Percentiles rank a stretch among this genome's conserved stretches.
Evolutionary conservation across 1,140 invertebrate species (phyloP).

Genomic region (Drepana arcuata): DNA sequence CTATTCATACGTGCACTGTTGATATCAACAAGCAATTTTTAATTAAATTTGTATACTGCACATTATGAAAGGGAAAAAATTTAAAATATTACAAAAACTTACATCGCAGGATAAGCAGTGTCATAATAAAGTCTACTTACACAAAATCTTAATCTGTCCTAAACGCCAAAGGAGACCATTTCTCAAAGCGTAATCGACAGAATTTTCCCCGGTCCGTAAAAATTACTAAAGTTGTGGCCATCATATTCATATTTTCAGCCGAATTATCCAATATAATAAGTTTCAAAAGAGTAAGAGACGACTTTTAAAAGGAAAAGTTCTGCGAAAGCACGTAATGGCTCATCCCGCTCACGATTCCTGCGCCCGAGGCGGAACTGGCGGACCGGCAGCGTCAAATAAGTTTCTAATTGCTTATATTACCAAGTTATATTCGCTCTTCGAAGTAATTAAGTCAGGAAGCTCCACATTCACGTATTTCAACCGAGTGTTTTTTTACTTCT

Average conservation of each 20-base stretch:
- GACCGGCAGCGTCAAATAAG: conserved; percentile 70
- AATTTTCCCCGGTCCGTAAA: conserved; percentile 40
- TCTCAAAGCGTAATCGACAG: conserved; percentile 42
- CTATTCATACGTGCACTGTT: too few relatives aligned
- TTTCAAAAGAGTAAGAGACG: conserved; percentile 67
- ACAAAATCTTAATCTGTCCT: conserved; percentile 28
- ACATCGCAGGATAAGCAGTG: too few relatives aligned
- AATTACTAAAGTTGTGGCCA: conserved; percentile 57
- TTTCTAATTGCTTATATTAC: conserved; percentile 73
- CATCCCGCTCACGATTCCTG: conserved; percentile 66
- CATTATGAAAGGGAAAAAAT: too few relatives aligned
- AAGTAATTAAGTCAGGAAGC: conserved; percentile 68
- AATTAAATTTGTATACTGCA: too few relatives aligned
- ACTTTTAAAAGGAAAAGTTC: conserved; percentile 71
- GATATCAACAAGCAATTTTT: too few relatives aligned
- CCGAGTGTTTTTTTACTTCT: conserved; percentile 35
- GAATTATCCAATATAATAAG: conserved; percentile 70
- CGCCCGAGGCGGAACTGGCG: conserved; percentile 60
- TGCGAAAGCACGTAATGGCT: conserved; percentile 66
- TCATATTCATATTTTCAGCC: conserved; percentile 62
- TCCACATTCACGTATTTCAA: conserved; percentile 58
- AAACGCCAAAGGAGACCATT: conserved; percentile 34
- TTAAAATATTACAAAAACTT: too few relatives aligned
- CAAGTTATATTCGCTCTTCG: conserved; percentile 67
- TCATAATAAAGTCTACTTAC: conserved; percentile 26